Percentiles rank a stretch among this genome's conserved stretches.
phyloP scores from a whole-genome alignment of 2,888 invertebrate species.

The Brachyptera putata region DNA sequence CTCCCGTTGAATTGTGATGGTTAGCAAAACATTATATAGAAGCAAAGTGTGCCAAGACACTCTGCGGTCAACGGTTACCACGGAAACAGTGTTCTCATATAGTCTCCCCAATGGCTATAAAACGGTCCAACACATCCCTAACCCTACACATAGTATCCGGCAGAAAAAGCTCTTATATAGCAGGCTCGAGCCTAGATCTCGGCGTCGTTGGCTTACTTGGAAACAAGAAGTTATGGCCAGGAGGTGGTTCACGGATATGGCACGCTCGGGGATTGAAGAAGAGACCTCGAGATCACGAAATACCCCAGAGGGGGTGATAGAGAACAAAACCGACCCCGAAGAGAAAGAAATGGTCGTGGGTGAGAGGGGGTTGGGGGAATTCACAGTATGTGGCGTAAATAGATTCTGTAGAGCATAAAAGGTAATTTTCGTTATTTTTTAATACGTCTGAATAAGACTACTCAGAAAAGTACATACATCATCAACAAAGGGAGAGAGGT shows the following conservation, averaged over 20 bases:
- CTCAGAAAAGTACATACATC: no score
- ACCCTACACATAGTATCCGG: no score
- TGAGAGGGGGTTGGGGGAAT: no score
- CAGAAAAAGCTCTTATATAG: no score
- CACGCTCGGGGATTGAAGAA: slow-evolving; percentile 18
- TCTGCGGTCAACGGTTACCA: slow-evolving; percentile 28
- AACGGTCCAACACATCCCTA: background rate
- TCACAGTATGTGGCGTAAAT: no score
- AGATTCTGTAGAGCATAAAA: no score
- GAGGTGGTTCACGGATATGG: slow-evolving; percentile 13
- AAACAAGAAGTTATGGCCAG: slow-evolving; percentile 18
- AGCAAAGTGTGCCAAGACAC: slow-evolving; percentile 26
- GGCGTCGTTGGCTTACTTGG: slow-evolving; percentile 12
- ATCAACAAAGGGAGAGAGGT: no score
- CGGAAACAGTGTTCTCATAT: slow-evolving; percentile 21
- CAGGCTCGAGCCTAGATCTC: background rate
- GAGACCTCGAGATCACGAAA: slow-evolving; percentile 19
- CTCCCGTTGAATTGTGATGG: no score
- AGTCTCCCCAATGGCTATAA: slow-evolving; percentile 22
- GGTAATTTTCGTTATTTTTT: no score
- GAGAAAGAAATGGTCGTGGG: no score
- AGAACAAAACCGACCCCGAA: slow-evolving; percentile 9
- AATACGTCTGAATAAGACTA: no score
- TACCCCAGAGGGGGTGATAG: slow-evolving; percentile 22
- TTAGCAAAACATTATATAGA: no score